These are phyloP conservation scores for Hippasteria phrygiana DNA, from an alignment of 53 echinoderm and acorn worm species.

Conservation along the genomic window DNA sequence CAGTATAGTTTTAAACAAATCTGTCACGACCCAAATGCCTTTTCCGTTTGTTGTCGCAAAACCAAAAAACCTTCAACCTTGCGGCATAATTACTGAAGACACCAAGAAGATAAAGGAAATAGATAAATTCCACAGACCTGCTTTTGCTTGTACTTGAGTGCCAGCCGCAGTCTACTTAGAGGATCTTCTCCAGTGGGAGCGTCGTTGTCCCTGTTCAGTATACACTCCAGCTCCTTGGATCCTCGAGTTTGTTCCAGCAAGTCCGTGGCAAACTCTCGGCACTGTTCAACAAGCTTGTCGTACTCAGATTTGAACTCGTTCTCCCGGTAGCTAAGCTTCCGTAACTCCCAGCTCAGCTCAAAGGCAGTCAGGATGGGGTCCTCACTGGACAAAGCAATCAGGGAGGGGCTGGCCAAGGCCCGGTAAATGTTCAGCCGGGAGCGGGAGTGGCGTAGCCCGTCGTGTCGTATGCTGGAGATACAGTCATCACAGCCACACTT, in stretches of 20 bases:
- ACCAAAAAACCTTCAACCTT: too few species aligned
- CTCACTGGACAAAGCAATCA: conserved; percentile 93
- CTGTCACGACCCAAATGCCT: too few species aligned
- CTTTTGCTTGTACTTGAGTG: conserved; percentile 95
- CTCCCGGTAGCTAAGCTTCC: conserved; percentile 91
- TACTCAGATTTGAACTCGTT: conserved; percentile 99
- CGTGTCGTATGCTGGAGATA: conserved; percentile 91
- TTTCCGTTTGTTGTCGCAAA: too few species aligned
- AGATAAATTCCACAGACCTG: conserved; percentile 78
- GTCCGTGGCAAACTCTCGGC: conserved; percentile 89
- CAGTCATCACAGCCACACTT: conserved; percentile 99
- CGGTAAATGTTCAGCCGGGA: conserved; percentile 94
- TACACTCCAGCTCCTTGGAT: conserved; percentile 86
- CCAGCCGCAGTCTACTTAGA: conserved; percentile 88
- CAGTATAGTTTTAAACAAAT: too few species aligned
- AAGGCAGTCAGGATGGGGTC: conserved; percentile 98
- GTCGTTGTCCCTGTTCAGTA: conserved; percentile 89
- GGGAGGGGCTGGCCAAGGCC: conserved; percentile 94
- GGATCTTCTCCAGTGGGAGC: conserved; percentile 73
- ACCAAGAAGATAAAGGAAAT: too few species aligned
- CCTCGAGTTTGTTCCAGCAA: conserved; percentile 95
- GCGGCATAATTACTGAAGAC: too few species aligned
- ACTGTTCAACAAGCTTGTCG: conserved; percentile 89
- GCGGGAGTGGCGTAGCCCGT: conserved; percentile 94
- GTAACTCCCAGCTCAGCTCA: conserved; percentile 96